Evolutionary conservation across 2,888 invertebrate genomes (phyloP).

Genomic region (Acronicta alni): DNA sequence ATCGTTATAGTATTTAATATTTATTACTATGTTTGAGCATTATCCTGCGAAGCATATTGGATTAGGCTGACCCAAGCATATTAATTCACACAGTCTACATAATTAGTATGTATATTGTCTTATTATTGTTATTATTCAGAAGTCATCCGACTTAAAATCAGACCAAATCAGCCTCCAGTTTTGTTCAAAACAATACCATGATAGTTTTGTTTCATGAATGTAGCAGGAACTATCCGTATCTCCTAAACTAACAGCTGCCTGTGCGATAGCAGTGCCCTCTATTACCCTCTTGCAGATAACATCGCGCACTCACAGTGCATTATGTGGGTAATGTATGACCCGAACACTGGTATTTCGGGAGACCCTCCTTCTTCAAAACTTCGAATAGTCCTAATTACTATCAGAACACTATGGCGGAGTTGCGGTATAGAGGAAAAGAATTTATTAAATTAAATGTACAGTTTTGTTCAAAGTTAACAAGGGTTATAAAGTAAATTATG

Average conservation of each 20-base stretch:
- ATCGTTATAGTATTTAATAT: too few species aligned
- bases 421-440: not conserved
- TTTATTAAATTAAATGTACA: too few species aligned
- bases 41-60: slow-evolving; percentile 1
- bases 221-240: slow-evolving; percentile 43
- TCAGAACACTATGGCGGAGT: slow-evolving; percentile 8
- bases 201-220: slow-evolving; percentile 26
- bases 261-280: slow-evolving; percentile 56
- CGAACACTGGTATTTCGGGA: slow-evolving; percentile 32
- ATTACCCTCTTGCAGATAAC: slow-evolving; percentile 58
- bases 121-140: too few species aligned
- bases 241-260: slow-evolving; percentile 52
- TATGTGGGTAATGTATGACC: slow-evolving; percentile 54
- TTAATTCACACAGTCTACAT: too few species aligned
- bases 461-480: too few species aligned
- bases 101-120: too few species aligned
- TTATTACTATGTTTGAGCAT: slow-evolving; percentile 10
- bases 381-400: slow-evolving; percentile 35
- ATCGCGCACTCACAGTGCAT: slow-evolving; percentile 54
- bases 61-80: too few species aligned
- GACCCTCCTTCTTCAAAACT: slow-evolving; percentile 20
- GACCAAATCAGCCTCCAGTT: slow-evolving; percentile 11
- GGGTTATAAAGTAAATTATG: too few species aligned
- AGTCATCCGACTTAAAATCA: slow-evolving; percentile 7
- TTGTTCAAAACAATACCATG: slow-evolving; percentile 34